Percentiles rank a stretch among this genome's conserved stretches.
Conservation (phyloP, 1,140 invertebrate genomes). For the Coelopa frigida region DNA sequence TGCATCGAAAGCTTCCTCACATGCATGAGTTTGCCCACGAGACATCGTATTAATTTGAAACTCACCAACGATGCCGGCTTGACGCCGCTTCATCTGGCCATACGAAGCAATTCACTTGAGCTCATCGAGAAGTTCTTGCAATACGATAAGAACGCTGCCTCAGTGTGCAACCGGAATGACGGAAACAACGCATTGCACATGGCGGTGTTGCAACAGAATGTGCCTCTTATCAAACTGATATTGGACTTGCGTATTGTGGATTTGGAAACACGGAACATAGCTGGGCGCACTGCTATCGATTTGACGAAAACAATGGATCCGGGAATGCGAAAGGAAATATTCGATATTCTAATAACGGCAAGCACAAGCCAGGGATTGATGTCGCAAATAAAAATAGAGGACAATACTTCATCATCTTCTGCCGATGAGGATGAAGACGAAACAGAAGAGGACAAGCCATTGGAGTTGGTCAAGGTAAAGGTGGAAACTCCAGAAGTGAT, state of each 20-base stretch:
- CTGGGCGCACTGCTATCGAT: constrained; percentile 28
- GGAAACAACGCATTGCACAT: constrained; percentile 54
- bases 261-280: constrained; percentile 25
- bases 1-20: constrained; percentile 34
- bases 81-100: constrained; percentile 50
- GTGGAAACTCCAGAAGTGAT: background rate
- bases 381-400: constrained; percentile 12
- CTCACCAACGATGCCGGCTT: constrained; percentile 46
- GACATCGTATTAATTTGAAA: constrained; percentile 27
- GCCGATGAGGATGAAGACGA: constrained; percentile 29
- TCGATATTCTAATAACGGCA: background rate
- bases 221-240: constrained; percentile 48
- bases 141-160: constrained; percentile 46
- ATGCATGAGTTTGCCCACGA: constrained; percentile 8
- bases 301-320: constrained; percentile 18
- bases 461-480: background rate
- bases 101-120: constrained; percentile 45
- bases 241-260: constrained; percentile 23
- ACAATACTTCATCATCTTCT: constrained; percentile 13
- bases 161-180: constrained; percentile 46
- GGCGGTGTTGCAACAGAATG: constrained; percentile 45
- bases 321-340: constrained; percentile 1
- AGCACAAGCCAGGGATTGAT: background rate
- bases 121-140: constrained; percentile 47
- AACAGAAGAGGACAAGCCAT: background rate